Conservation (phyloP, 2,888 invertebrate genomes). For the Morinoia aosen region DNA sequence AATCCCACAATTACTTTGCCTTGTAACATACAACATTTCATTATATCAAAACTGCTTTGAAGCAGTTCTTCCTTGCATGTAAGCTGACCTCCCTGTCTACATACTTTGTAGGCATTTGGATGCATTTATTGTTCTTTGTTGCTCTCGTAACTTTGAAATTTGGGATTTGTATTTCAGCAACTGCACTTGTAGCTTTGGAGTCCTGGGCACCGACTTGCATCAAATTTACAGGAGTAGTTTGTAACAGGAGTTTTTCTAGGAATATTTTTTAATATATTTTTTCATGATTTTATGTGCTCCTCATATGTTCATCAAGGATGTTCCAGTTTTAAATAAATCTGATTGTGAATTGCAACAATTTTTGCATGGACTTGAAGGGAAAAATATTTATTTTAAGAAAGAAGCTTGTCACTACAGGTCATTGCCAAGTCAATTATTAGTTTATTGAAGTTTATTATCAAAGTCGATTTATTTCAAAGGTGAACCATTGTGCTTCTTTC, state of each 20-base stretch:
- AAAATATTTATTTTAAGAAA: too few species aligned
- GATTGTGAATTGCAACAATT: too few species aligned
- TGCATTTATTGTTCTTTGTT: not conserved
- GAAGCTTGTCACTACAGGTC: too few species aligned
- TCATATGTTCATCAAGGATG: too few species aligned
- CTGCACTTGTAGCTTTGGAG: not conserved
- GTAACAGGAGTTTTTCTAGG: not conserved
- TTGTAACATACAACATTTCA: not conserved
- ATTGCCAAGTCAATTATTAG: too few species aligned
- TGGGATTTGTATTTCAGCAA: not conserved
- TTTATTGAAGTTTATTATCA: too few species aligned
- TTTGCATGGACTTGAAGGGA: too few species aligned
- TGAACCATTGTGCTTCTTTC: too few species aligned
- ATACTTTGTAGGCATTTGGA: not conserved
- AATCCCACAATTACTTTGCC: not conserved
- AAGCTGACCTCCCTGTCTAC: not conserved
- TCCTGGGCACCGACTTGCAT: not conserved
- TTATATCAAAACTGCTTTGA: not conserved
- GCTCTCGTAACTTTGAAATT: not conserved
- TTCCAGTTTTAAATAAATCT: too few species aligned
- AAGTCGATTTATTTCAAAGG: too few species aligned
- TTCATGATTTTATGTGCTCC: not conserved
- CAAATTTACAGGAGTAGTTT: not conserved
- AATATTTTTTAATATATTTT: not conserved
- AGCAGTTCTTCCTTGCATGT: not conserved